These are phyloP conservation scores for Nebria brevicollis DNA, from an alignment of 2,888 invertebrate species.

Conservation along the genomic window DNA sequence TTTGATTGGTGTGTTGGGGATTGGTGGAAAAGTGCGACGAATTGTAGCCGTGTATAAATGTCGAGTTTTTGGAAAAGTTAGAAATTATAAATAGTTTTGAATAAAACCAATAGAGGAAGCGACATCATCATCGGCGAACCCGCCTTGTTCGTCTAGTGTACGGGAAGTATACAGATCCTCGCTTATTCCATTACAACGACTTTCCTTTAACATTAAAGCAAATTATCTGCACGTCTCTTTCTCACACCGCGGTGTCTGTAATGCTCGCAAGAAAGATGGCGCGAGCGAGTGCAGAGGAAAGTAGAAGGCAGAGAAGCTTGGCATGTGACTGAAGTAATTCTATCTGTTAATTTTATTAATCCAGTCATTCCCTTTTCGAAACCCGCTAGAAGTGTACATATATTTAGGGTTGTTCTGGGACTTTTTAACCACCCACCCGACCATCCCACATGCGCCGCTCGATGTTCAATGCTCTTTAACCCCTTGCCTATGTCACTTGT, in stretches of 20 bases:
- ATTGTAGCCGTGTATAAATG: neutral
- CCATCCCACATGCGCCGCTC: constrained; percentile 15
- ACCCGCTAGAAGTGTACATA: constrained; percentile 36
- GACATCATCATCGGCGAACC: neutral
- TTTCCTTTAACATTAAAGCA: constrained; percentile 60
- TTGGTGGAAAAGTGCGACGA: neutral
- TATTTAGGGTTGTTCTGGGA: constrained; percentile 46
- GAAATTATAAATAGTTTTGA: neutral
- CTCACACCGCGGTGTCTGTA: constrained; percentile 39
- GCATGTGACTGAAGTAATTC: constrained; percentile 58
- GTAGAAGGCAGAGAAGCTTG: constrained; percentile 53
- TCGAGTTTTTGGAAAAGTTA: neutral
- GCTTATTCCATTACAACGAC: constrained; percentile 60
- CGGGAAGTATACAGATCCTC: constrained; percentile 51
- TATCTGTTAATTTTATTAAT: constrained; percentile 62
- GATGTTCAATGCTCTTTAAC: neutral
- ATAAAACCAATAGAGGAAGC: neutral
- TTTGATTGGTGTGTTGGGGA: neutral
- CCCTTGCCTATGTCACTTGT: constrained; percentile 13
- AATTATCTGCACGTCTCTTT: constrained; percentile 55
- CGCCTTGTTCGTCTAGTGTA: constrained; percentile 49
- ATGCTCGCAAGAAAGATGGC: constrained; percentile 35
- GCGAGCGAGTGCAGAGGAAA: constrained; percentile 50
- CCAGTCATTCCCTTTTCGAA: constrained; percentile 50
- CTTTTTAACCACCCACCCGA: constrained; percentile 36